Evolutionary conservation across 2,888 invertebrate genomes (phyloP), one percentile per base, ranked within the genome.

Genomic region (Himalopsyche anomala): DNA sequence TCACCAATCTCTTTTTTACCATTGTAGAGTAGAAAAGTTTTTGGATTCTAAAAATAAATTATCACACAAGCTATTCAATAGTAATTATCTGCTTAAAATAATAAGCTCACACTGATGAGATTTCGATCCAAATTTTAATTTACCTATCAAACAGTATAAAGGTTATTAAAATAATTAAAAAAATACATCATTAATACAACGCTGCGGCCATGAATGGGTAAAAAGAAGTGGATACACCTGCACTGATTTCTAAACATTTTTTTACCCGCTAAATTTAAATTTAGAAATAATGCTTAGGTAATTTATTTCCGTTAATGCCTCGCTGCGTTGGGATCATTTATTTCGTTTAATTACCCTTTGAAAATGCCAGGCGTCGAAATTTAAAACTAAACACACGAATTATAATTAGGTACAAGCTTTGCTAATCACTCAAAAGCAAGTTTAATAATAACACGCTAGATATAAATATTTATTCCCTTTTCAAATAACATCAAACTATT

Each of bases 261-360:
- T 62, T 51, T 56, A 19, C 6, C 19, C 62, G 62, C 19, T 19
- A 28, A 62, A 62, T 62, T 62, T 6, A 62, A 62, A 62, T 62
- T 62, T 62, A 62, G 19, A 62, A 19, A 19, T 62, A 62, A 28
- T 51, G 15, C 15, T 62, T 62, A 6, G 28, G 19, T 62, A 62
- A 62, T 62, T 62, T 62, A 62, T 62, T 62, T 62, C 62, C 62
- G 62, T 62, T 62, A 19, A 62, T 62, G 28, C 51, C 62, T 28
- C 28, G 28, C 28, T 28, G 62, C 19, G 62, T 62, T 62, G 62
- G 3, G 8, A 28, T 62, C 62, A 62, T 62, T 62, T 62, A 62
- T 62, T 62, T 19, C 62, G 62, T 19, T 62, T 62, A 28, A 62
- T 62, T 62, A 28, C 2, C 62, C 19, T 62, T 62, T 62, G 28